A percentile compares a stretch with the other conserved stretches of the same genome.
phyloP scores from a whole-genome alignment of 2,888 invertebrate genomes.

The Acronicta leporina region DNA sequence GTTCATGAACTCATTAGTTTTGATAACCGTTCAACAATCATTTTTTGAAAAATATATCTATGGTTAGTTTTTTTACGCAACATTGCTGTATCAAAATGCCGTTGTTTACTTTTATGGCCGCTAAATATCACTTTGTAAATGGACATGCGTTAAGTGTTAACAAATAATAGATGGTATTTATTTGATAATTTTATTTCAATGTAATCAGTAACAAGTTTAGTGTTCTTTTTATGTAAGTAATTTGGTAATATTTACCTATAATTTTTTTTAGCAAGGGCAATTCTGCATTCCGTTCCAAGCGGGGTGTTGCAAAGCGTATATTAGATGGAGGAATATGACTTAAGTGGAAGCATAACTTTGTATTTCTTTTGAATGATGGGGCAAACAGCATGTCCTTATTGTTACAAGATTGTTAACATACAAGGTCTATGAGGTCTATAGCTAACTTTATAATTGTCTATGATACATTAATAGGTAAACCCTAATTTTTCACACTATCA shows the following conservation, averaged over 20 bases:
- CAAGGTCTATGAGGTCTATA: slow-evolving; percentile 74
- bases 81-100: slow-evolving; percentile 52
- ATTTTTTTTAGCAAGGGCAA: slow-evolving; percentile 36
- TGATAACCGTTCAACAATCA: neutral
- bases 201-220: slow-evolving; percentile 6
- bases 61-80: slow-evolving; percentile 37
- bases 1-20: slow-evolving; percentile 1
- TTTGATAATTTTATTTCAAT: slow-evolving; percentile 6
- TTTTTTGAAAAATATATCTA: slow-evolving; percentile 10
- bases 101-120: slow-evolving; percentile 75
- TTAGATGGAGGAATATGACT: slow-evolving; percentile 34
- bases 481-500: slow-evolving; percentile 80
- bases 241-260: slow-evolving; percentile 40
- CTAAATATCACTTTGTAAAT: slow-evolving; percentile 77
- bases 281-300: slow-evolving; percentile 41
- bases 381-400: slow-evolving; percentile 65
- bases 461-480: slow-evolving; percentile 79
- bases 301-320: slow-evolving; percentile 47
- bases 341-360: slow-evolving; percentile 55
- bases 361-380: slow-evolving; percentile 53
- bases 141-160: slow-evolving; percentile 63
- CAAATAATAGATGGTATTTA: slow-evolving; percentile 49
- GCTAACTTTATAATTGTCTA: slow-evolving; percentile 77
- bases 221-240: slow-evolving; percentile 27
- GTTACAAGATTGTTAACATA: slow-evolving; percentile 71